Conservation (phyloP, 2,888 invertebrate genomes). For the Timema podura region DNA sequence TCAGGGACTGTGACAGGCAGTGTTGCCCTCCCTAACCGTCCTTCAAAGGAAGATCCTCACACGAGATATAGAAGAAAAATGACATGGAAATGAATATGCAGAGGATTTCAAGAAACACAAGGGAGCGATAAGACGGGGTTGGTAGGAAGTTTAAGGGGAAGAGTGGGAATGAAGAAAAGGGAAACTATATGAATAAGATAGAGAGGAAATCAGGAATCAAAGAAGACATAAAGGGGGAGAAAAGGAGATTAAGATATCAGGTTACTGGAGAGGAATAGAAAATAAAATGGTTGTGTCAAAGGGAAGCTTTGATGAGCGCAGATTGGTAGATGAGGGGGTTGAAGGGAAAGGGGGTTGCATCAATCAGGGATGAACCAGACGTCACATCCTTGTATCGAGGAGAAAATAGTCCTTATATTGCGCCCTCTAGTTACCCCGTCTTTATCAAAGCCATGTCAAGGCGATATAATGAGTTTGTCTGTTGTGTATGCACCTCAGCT, state of each 20-base stretch:
- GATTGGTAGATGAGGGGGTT: background rate
- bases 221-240: constrained; percentile 7
- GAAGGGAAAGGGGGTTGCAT: background rate
- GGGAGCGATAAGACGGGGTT: background rate
- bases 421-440: too few species aligned
- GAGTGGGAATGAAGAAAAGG: background rate
- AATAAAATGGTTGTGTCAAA: background rate
- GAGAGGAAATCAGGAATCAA: background rate
- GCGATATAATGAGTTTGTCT: too few species aligned
- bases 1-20: too few species aligned
- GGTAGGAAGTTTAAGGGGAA: background rate
- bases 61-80: background rate
- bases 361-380: constrained; percentile 9
- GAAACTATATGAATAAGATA: constrained; percentile 8
- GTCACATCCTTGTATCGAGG: background rate
- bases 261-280: constrained; percentile 6
- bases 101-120: background rate
- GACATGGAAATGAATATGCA: constrained; percentile 14
- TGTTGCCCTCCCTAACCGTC: too few species aligned
- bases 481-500: too few species aligned
- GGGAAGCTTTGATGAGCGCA: constrained; percentile 11
- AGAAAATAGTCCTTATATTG: too few species aligned
- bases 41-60: too few species aligned
- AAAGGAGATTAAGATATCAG: constrained; percentile 17
- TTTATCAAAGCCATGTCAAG: too few species aligned